phyloP scores from a whole-genome alignment of 2,113 vertebrate genomes.

The Numida meleagris region DNA sequence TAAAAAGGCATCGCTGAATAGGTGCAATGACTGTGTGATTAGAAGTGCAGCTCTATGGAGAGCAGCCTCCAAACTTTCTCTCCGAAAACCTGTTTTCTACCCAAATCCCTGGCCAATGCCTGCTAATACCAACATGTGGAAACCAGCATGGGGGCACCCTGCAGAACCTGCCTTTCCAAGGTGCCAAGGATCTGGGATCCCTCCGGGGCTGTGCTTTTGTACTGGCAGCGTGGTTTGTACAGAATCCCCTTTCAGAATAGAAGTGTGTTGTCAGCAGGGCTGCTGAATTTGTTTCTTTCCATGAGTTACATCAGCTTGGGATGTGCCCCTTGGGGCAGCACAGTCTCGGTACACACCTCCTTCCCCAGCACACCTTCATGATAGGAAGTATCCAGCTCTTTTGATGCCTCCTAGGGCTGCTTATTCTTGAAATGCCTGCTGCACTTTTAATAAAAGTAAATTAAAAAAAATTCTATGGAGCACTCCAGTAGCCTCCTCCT shows the following conservation, averaged over 20 bases:
- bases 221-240: background rate
- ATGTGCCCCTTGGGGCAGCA: background rate
- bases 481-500: fast-evolving
- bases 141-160: fast-evolving
- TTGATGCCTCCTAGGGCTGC: background rate
- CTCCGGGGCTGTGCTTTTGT: background rate
- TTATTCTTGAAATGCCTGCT: background rate
- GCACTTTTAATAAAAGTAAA: background rate
- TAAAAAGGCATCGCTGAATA: background rate
- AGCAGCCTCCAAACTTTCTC: background rate
- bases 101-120: fast-evolving
- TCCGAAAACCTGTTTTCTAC: background rate
- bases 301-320: background rate
- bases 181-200: background rate
- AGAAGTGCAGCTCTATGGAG: background rate
- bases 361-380: background rate
- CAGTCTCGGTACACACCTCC: background rate
- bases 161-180: background rate
- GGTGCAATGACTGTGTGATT: background rate
- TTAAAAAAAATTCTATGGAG: background rate
- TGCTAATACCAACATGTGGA: background rate
- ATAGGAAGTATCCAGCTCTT: background rate
- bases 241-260: background rate
- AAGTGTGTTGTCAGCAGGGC: background rate
- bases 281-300: background rate